phyloP scores from a whole-genome alignment of 2,797 vertebrate genomes.

The Bradypodion ventrale region DNA sequence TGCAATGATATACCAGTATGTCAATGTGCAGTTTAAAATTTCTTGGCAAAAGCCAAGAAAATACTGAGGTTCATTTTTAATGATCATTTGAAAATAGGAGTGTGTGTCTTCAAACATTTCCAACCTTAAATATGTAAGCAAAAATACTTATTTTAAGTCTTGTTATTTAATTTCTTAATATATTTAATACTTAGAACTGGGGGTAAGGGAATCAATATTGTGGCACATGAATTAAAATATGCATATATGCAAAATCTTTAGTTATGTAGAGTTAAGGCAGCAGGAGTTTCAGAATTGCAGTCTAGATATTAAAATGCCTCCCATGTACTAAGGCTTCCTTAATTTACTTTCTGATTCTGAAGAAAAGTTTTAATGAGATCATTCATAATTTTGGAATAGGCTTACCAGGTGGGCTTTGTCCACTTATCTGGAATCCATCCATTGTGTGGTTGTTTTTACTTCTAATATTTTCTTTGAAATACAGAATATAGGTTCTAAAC shows the following conservation, averaged over 20 bases:
- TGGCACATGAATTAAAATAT: neutral
- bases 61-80: neutral
- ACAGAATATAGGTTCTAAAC: slow-evolving; percentile 71
- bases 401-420: neutral
- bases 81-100: slow-evolving; percentile 3
- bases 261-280: neutral
- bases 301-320: neutral
- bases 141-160: slow-evolving; percentile 15
- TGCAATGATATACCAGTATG: neutral
- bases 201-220: neutral
- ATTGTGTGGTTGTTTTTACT: neutral
- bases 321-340: neutral
- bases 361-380: neutral
- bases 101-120: neutral
- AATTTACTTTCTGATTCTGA: neutral
- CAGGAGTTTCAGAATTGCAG: neutral
- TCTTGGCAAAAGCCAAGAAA: neutral
- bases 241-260: neutral
- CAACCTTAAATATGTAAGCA: neutral
- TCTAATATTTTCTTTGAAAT: slow-evolving; percentile 51
- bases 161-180: slow-evolving; percentile 13
- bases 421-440: neutral
- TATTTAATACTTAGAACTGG: neutral
- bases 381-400: neutral
- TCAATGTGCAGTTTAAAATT: neutral